Percentiles rank a stretch among this genome's conserved stretches.
Conservation (phyloP, 2,113 vertebrate species). For the Neotoma lepida region DNA sequence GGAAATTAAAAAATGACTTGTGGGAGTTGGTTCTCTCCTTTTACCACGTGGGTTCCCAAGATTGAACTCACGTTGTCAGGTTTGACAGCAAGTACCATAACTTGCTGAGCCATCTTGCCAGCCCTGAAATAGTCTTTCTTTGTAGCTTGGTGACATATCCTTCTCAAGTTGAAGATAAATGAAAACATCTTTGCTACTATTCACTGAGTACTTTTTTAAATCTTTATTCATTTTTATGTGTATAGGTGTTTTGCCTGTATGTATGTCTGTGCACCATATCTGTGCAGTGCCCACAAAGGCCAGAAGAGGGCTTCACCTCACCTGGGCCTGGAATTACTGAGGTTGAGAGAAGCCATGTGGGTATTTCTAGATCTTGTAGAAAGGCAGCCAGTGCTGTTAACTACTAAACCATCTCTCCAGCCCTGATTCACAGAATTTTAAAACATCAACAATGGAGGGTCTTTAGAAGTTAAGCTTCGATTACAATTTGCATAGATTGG, state of each 20-base stretch:
- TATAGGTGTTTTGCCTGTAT: not conserved
- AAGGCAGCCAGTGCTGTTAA: not conserved
- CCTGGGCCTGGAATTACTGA: not conserved
- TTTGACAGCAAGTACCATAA: not conserved
- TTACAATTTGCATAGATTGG: slow-evolving; percentile 31
- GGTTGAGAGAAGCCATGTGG: not conserved
- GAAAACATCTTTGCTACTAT: slow-evolving; percentile 42
- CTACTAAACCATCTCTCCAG: not conserved
- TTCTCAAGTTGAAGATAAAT: slow-evolving; percentile 13
- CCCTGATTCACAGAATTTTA: not conserved
- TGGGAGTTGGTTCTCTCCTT: not conserved
- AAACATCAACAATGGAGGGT: slow-evolving; percentile 2
- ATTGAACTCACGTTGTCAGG: not conserved
- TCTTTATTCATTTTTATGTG: not conserved
- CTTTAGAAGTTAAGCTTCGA: slow-evolving; percentile 50
- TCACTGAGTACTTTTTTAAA: not conserved
- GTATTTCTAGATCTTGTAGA: not conserved
- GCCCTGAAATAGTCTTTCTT: slow-evolving; percentile 36
- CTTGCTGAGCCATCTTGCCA: not conserved
- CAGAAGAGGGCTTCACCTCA: not conserved
- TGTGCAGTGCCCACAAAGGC: not conserved
- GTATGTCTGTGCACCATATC: not conserved
- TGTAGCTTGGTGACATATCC: not conserved
- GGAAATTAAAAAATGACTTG: not conserved
- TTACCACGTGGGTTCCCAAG: not conserved